Base-by-base conservation (phyloP, 2,113 vertebrate genomes). In the Corythornis vintsioides region DNA sequence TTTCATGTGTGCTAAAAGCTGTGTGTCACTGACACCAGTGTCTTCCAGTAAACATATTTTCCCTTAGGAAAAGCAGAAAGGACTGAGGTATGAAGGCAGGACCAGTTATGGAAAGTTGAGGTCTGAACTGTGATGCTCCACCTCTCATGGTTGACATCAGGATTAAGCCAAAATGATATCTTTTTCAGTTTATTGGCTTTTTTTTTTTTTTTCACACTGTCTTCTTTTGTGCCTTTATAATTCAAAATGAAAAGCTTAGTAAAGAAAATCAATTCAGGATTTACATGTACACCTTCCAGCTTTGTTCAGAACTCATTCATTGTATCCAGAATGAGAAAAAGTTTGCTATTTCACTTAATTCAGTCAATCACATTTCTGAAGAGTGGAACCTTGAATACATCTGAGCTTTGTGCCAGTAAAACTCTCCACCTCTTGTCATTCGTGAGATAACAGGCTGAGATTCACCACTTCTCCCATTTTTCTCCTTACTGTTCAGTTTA, bases 261-360 rank as follows among this genome's bases (percentile, higher is more conserved):
- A 79, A 72, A 91, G 28, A 75, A 83, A 89, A 87, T 52, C 7
- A 78, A 90, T 86, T 65, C 57, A 21, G 43, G 70, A 75, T 92
- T 92, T 93, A 42, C 42, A 48, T 40, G 47, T 73, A 56, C 7
- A 19, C 33, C 0, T 0, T 67, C 61, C 65, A 80, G 40, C 52
- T 80, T 91, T 92, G 82, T 88, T 94, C 57, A 71, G 53, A 81
- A 89, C 40, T 88, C 63, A 67, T 85, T 91, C 28, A 21, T 53
- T 91, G 18, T 56, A 83, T 56, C 89, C 53, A 77, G 57, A 80
- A 76, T 61, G 42, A 63, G 74, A 52, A 73, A 73, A 87, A 63
- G 26, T 64, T 43, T 83, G 19, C 38, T 52, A 59, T 91, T 88
- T 76, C 79, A 89, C 35, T 89, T 87, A 64, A 70, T 74, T 79